These are phyloP conservation scores for Chroicocephalus ridibundus DNA, from an alignment of 2,113 vertebrate species.

Conservation along the genomic window DNA sequence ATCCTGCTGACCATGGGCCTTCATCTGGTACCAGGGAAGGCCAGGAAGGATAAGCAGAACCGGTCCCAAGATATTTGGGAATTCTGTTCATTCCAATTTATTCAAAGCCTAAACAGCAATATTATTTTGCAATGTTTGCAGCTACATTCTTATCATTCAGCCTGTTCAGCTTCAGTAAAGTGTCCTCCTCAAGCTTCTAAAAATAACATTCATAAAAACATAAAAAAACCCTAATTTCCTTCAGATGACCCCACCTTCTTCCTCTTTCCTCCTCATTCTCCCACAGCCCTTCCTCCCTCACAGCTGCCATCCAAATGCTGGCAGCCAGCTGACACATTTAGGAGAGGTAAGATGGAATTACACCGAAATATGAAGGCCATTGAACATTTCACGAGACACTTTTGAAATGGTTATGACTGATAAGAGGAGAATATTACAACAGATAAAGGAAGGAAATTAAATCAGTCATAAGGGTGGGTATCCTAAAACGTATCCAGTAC, in stretches of 20 bases:
- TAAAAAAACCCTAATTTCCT: not conserved
- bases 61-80: not conserved
- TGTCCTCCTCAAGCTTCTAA: conserved; percentile 9
- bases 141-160: not conserved
- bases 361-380: not conserved
- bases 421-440: not conserved
- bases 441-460: not conserved
- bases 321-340: not conserved
- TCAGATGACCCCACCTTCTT: not conserved
- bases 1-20: rapidly evolving
- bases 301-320: not conserved
- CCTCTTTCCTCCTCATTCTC: not conserved
- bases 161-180: not conserved
- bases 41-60: not conserved
- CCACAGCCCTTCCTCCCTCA: not conserved
- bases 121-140: not conserved
- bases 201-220: conserved; percentile 2
- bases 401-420: not conserved
- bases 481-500: not conserved
- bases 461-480: not conserved
- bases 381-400: not conserved
- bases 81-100: not conserved
- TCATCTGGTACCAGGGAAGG: not conserved
- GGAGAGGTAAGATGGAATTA: not conserved
- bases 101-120: not conserved